Percentiles rank a stretch among this genome's conserved stretches.
phyloP scores from a whole-genome alignment of 2,888 invertebrate genomes.

The Cremastinae sp. region DNA sequence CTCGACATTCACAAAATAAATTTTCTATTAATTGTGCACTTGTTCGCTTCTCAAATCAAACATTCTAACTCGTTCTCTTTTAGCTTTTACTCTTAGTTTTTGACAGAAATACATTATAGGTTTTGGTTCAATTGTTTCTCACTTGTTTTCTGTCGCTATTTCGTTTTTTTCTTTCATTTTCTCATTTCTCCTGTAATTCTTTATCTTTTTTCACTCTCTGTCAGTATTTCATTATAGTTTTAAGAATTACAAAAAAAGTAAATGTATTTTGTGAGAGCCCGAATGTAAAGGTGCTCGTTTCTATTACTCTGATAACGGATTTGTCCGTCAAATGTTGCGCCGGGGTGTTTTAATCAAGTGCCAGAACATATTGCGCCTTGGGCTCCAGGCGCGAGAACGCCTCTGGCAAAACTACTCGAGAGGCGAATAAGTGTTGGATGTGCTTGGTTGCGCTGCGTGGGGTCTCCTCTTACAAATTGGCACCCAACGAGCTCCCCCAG shows the following conservation, averaged over 20 bases:
- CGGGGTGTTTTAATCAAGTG: slow-evolving; percentile 77
- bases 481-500: slow-evolving; percentile 71
- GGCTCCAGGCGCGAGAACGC: slow-evolving; percentile 68
- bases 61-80: too few relatives aligned
- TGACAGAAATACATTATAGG: too few relatives aligned
- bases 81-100: too few relatives aligned
- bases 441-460: slow-evolving; percentile 71
- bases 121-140: too few relatives aligned
- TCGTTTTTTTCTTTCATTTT: too few relatives aligned
- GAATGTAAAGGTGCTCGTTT: too few relatives aligned
- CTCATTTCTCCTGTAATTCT: too few relatives aligned
- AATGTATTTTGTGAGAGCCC: slow-evolving; percentile 19
- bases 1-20: slow-evolving; percentile 31
- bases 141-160: too few relatives aligned
- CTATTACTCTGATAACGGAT: slow-evolving; percentile 66
- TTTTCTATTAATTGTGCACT: slow-evolving; percentile 38
- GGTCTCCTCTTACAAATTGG: slow-evolving; percentile 77
- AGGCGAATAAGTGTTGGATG: slow-evolving; percentile 41
- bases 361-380: slow-evolving; percentile 75
- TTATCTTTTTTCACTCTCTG: too few relatives aligned
- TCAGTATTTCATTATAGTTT: too few relatives aligned
- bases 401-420: slow-evolving; percentile 26
- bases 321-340: slow-evolving; percentile 68
- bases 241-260: too few relatives aligned
- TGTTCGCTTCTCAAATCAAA: slow-evolving; percentile 4